A percentile compares a stretch with the other conserved stretches of the same genome.
Evolutionary conservation across 2,888 invertebrate species (phyloP).

Genomic region (Eupithecia abbreviata): DNA sequence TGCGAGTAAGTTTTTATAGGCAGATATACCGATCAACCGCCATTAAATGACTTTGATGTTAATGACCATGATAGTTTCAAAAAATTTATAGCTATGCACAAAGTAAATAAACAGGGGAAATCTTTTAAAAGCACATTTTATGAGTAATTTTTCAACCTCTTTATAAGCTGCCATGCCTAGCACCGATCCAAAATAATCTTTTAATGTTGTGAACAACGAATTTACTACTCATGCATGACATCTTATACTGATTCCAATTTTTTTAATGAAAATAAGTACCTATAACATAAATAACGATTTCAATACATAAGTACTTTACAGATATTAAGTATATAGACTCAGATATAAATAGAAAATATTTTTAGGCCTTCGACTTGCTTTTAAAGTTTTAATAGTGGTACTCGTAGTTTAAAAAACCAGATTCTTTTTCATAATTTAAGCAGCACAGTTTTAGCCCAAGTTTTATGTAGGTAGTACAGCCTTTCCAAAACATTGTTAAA

Average conservation of each 20-base stretch:
- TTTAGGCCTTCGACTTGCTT: background rate
- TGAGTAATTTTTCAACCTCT: background rate
- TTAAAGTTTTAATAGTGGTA: background rate
- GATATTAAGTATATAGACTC: background rate
- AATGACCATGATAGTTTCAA: too few species aligned
- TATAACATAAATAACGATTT: background rate
- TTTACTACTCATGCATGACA: constrained; percentile 18
- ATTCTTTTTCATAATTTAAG: background rate
- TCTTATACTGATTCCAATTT: background rate
- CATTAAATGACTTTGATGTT: too few species aligned
- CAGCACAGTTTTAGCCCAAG: background rate
- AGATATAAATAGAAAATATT: background rate
- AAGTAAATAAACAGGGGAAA: background rate
- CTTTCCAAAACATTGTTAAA: background rate
- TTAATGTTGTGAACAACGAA: constrained; percentile 33
- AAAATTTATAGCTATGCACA: background rate
- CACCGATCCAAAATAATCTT: constrained; percentile 18
- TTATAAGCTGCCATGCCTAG: constrained; percentile 23
- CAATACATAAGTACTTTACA: background rate
- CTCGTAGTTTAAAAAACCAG: background rate
- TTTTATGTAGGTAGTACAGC: background rate
- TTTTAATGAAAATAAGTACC: background rate
- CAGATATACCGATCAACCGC: too few species aligned
- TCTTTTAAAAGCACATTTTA: background rate
- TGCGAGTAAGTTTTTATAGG: too few species aligned